Evolutionary conservation across 2,113 vertebrate species (phyloP).

Genomic region (Anseranas semipalmata): DNA sequence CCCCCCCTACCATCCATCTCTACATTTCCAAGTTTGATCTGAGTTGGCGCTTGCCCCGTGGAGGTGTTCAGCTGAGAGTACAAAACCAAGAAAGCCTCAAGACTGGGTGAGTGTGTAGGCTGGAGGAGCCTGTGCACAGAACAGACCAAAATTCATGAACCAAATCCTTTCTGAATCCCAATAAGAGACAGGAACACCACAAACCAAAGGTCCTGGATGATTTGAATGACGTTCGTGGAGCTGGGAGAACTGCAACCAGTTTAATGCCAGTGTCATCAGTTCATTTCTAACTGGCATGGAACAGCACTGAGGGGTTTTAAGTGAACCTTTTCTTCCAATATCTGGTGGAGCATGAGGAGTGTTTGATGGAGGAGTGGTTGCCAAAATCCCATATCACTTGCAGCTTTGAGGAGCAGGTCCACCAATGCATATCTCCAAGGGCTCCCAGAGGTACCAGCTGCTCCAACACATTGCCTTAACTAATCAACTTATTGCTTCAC

Average conservation of each 20-base stretch:
- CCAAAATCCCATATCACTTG: background rate
- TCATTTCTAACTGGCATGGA: background rate
- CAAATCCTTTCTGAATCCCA: background rate
- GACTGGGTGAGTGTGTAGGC: background rate
- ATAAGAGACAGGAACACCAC: background rate
- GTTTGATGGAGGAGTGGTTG: background rate
- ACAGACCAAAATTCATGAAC: background rate
- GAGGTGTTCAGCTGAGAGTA: accelerated
- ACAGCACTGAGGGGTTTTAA: background rate
- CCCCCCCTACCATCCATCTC: background rate
- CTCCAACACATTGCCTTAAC: background rate
- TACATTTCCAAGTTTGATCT: background rate
- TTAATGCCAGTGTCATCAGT: background rate
- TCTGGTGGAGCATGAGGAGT: background rate
- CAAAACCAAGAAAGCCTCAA: background rate
- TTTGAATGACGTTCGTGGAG: background rate
- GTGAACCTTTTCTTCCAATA: background rate
- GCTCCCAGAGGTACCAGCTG: background rate
- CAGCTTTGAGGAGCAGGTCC: background rate
- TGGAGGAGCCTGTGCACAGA: background rate
- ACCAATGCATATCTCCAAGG: background rate
- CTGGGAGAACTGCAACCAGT: background rate
- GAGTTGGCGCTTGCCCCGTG: background rate
- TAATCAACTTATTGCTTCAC: background rate
- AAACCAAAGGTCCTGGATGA: background rate